Evolutionary conservation across 2,113 vertebrate genomes (phyloP).

Genomic region (Chunga burmeisteri): DNA sequence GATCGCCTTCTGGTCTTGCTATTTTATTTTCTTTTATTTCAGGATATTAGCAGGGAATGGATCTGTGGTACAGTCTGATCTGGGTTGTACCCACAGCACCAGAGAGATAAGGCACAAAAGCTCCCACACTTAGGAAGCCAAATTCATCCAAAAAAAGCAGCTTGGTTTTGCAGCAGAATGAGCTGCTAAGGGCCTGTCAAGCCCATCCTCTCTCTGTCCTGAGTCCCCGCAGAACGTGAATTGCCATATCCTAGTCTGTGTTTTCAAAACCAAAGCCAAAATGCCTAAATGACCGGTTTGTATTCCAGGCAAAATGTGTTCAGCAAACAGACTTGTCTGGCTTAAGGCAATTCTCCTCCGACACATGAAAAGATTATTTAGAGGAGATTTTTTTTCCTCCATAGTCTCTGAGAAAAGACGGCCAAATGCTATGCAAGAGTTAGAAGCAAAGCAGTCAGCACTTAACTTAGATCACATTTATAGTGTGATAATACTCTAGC

Average conservation of each 20-base stretch:
- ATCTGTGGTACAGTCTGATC: neutral
- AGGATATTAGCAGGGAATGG: neutral
- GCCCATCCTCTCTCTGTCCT: neutral
- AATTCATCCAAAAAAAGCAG: neutral
- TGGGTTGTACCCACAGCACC: neutral
- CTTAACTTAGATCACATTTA: neutral
- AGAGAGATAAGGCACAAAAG: neutral
- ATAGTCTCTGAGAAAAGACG: neutral
- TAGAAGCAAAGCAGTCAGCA: neutral
- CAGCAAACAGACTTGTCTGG: neutral
- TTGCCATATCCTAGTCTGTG: neutral
- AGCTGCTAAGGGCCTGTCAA: neutral
- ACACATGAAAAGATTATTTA: neutral
- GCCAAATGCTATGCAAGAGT: neutral
- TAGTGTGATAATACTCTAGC: neutral
- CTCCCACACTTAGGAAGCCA: neutral
- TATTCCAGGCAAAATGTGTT: neutral
- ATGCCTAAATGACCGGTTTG: neutral
- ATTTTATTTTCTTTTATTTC: neutral
- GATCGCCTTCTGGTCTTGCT: neutral
- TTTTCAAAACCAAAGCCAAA: conserved; percentile 5
- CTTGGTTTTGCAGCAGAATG: neutral
- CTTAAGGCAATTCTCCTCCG: neutral
- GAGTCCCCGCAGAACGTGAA: neutral
- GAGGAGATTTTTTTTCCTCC: neutral